Evolutionary conservation across 2,888 invertebrate genomes (phyloP).

Genomic region (Diaperis boleti): DNA sequence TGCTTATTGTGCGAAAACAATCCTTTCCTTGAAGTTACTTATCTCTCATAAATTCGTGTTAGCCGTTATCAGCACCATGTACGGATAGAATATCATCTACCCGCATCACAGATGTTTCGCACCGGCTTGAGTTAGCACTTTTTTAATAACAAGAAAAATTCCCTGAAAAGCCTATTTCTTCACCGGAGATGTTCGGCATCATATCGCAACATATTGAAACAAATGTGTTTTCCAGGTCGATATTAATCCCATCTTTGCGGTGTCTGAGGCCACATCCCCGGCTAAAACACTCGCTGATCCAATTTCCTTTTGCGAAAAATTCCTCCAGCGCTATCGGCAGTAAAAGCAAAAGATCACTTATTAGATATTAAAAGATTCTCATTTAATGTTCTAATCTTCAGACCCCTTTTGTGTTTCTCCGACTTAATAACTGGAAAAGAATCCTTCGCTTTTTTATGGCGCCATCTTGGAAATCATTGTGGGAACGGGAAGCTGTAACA

Average conservation of each 20-base stretch:
- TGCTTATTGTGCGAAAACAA: too few species aligned
- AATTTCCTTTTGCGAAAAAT: slow-evolving; percentile 51
- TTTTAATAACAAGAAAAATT: slow-evolving; percentile 2
- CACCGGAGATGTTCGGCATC: slow-evolving; percentile 42
- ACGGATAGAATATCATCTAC: not conserved
- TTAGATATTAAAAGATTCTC: slow-evolving; percentile 41
- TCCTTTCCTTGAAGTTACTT: slow-evolving; percentile 1
- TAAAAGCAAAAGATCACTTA: slow-evolving; percentile 39
- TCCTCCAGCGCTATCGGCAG: slow-evolving; percentile 40
- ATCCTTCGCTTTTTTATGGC: slow-evolving; percentile 11
- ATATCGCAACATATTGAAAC: slow-evolving; percentile 57
- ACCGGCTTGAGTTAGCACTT: slow-evolving; percentile 1
- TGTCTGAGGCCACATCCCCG: slow-evolving; percentile 18
- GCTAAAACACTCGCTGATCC: slow-evolving; percentile 43
- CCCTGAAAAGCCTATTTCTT: not conserved
- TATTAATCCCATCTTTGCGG: slow-evolving; percentile 57
- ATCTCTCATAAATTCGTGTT: not conserved
- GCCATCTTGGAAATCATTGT: slow-evolving; percentile 17
- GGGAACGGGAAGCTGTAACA: too few species aligned
- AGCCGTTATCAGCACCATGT: not conserved
- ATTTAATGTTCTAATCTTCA: slow-evolving; percentile 35
- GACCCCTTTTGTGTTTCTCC: slow-evolving; percentile 33
- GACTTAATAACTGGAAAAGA: slow-evolving; percentile 34
- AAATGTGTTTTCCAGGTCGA: slow-evolving; percentile 59
- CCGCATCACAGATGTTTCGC: not conserved